phyloP scores from a whole-genome alignment of 2,888 invertebrate species.

The Megamerina dolium region DNA sequence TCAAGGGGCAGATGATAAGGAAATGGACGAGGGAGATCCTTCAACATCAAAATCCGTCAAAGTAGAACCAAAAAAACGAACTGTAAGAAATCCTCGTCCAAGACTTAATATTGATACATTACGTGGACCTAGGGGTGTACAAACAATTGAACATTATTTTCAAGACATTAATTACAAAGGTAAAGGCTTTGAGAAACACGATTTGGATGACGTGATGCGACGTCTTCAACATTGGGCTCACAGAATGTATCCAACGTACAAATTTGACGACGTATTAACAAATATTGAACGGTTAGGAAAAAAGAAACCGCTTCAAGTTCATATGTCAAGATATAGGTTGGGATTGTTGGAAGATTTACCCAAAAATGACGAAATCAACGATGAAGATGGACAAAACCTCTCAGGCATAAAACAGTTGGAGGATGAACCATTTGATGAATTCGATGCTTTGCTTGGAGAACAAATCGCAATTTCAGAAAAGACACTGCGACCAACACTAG shows the following conservation, averaged over 20 bases:
- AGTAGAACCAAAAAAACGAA: slow-evolving; percentile 53
- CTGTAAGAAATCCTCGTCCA: slow-evolving; percentile 60
- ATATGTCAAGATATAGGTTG: slow-evolving; percentile 57
- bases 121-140: slow-evolving; percentile 70
- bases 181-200: slow-evolving; percentile 75
- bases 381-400: slow-evolving; percentile 8
- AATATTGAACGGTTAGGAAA: slow-evolving; percentile 74
- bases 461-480: slow-evolving; percentile 57
- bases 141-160: slow-evolving; percentile 72
- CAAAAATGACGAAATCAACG: slow-evolving; percentile 48
- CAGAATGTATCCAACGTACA: slow-evolving; percentile 80
- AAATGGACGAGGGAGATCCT: slow-evolving; percentile 46
- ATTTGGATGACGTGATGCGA: slow-evolving; percentile 73
- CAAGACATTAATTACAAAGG: slow-evolving; percentile 73
- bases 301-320: slow-evolving; percentile 71
- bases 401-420: too few species aligned
- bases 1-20: slow-evolving; percentile 32
- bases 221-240: slow-evolving; percentile 91
- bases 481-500: slow-evolving; percentile 38
- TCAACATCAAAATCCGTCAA: slow-evolving; percentile 48
- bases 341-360: slow-evolving; percentile 49
- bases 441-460: slow-evolving; percentile 59
- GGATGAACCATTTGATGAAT: slow-evolving; percentile 56
- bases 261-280: slow-evolving; percentile 80
- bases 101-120: slow-evolving; percentile 65